Evolutionary conservation across 2,797 vertebrate genomes (phyloP).

Genomic region (Melopsittacus undulatus): DNA sequence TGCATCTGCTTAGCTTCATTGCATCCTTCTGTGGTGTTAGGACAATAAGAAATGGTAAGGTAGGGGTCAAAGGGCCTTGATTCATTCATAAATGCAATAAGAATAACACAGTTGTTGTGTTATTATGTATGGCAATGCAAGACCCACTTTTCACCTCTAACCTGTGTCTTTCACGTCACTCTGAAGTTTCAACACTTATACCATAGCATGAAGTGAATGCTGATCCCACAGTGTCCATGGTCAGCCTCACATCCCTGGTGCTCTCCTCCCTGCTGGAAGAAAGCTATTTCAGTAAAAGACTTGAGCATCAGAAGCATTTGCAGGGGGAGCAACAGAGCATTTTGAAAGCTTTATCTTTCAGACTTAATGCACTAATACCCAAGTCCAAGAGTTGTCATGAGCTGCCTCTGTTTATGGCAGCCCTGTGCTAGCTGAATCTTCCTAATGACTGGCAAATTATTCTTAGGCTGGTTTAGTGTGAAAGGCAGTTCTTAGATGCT

Average conservation of each 20-base stretch:
- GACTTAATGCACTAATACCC: background rate
- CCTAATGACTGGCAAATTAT: background rate
- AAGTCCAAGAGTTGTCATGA: background rate
- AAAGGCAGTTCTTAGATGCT: conserved; percentile 12
- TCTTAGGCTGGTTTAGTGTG: background rate
- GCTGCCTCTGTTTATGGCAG: background rate
- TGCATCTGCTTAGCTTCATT: background rate
- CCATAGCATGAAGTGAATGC: background rate
- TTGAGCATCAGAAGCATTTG: background rate
- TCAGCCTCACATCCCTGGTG: background rate
- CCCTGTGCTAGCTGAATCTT: background rate
- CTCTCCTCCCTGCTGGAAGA: background rate
- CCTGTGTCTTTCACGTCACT: background rate
- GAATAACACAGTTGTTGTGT: background rate
- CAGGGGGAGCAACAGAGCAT: background rate
- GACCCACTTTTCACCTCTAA: background rate
- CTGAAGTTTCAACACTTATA: background rate
- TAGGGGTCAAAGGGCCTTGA: background rate
- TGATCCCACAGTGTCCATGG: too few species aligned
- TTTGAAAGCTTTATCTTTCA: background rate
- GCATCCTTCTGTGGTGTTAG: background rate
- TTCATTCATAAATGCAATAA: background rate
- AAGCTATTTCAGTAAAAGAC: background rate
- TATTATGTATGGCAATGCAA: background rate
- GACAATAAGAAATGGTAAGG: background rate